Percentiles rank a stretch among this genome's conserved stretches.
phyloP scores from a whole-genome alignment of 2,888 invertebrate genomes.

The Arctia plantaginis region DNA sequence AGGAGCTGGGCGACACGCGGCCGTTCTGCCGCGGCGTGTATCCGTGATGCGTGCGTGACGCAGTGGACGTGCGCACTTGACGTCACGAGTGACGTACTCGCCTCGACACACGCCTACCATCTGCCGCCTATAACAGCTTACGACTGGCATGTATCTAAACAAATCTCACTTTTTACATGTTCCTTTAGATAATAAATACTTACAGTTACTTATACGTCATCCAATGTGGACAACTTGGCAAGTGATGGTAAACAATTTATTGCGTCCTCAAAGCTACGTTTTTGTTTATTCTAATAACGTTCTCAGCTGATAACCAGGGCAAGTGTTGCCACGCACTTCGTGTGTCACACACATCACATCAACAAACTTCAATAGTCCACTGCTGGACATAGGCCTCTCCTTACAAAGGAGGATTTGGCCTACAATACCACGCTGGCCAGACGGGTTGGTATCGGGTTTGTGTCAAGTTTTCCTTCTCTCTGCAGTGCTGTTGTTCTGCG shows the following conservation, averaged over 20 bases:
- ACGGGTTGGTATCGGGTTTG: too few relatives aligned
- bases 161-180: background rate
- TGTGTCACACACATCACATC: too few relatives aligned
- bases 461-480: too few relatives aligned
- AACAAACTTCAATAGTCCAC: too few relatives aligned
- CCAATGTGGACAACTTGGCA: background rate
- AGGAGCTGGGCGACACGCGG: background rate
- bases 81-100: conserved; percentile 38
- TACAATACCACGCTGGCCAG: too few relatives aligned
- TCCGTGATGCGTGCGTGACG: conserved; percentile 45
- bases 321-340: background rate
- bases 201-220: conserved; percentile 1
- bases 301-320: background rate
- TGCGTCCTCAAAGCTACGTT: background rate
- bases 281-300: background rate
- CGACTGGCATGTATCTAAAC: background rate
- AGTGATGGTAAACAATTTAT: background rate
- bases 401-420: too few relatives aligned
- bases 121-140: conserved; percentile 13
- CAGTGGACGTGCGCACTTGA: conserved; percentile 35
- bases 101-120: conserved; percentile 23
- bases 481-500: too few relatives aligned
- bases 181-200: conserved; percentile 9
- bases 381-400: too few relatives aligned
- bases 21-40: conserved; percentile 8